Evolutionary conservation across 2,888 invertebrate genomes (phyloP).

Genomic region (Macaria notata): DNA sequence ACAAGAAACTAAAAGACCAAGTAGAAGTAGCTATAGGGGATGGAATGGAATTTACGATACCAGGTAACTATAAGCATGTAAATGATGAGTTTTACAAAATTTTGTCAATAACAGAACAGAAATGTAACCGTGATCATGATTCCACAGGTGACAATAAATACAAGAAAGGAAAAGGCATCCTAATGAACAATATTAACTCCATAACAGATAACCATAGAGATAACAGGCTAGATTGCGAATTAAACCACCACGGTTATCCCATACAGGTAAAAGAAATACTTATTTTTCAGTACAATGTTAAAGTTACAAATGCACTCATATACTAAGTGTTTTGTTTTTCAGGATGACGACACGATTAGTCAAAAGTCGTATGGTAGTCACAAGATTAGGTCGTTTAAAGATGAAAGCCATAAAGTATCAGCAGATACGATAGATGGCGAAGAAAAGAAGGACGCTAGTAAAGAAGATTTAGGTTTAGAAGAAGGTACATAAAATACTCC

Average conservation of each 20-base stretch:
- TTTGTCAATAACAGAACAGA: no score
- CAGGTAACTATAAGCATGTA: slow-evolving; percentile 80
- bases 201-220: slow-evolving; percentile 88
- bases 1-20: slow-evolving; percentile 94
- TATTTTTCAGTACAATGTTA: neutral
- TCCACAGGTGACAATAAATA: slow-evolving; percentile 89
- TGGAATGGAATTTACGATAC: slow-evolving; percentile 96
- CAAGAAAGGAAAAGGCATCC: slow-evolving; percentile 89
- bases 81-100: neutral
- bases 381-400: slow-evolving; percentile 93
- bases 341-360: slow-evolving; percentile 91
- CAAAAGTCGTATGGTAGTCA: slow-evolving; percentile 96
- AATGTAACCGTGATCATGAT: slow-evolving; percentile 2
- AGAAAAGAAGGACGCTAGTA: slow-evolving; percentile 94
- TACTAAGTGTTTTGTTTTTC: slow-evolving; percentile 30
- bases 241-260: slow-evolving; percentile 87
- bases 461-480: slow-evolving; percentile 93
- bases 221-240: slow-evolving; percentile 88
- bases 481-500: slow-evolving; percentile 78
- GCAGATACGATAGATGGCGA: slow-evolving; percentile 93
- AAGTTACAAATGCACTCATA: slow-evolving; percentile 21
- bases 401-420: slow-evolving; percentile 95
- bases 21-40: slow-evolving; percentile 95
- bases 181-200: slow-evolving; percentile 92
- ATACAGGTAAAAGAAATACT: slow-evolving; percentile 67